Percentiles rank a stretch among this genome's conserved stretches.
Evolutionary conservation across 1,140 invertebrate genomes (phyloP).

Genomic region (Micrasema longulum): DNA sequence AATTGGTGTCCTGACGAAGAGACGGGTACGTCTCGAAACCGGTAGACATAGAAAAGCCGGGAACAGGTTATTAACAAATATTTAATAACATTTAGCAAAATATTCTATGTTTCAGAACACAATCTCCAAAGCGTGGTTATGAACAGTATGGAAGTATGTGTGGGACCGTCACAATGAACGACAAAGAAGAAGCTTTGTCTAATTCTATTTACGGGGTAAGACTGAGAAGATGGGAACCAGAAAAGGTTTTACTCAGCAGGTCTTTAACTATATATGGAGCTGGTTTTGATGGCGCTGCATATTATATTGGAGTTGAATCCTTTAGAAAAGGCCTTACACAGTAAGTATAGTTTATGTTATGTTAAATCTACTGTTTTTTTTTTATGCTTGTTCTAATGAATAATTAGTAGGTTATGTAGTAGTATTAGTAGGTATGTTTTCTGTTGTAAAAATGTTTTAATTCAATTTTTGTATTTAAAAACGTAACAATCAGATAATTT

Average conservation of each 20-base stretch:
- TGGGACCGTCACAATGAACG: constrained; percentile 61
- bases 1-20: too few relatives aligned
- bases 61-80: too few relatives aligned
- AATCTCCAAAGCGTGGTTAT: constrained; percentile 59
- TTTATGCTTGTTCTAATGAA: too few relatives aligned
- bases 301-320: constrained; percentile 60
- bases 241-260: constrained; percentile 55
- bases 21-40: too few relatives aligned
- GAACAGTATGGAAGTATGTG: constrained; percentile 68
- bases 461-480: too few relatives aligned
- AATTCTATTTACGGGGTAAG: constrained; percentile 32
- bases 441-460: too few relatives aligned
- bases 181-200: constrained; percentile 53
- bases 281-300: constrained; percentile 62
- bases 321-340: constrained; percentile 63
- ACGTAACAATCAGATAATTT: too few relatives aligned
- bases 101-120: constrained; percentile 53
- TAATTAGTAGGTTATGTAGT: too few relatives aligned
- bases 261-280: constrained; percentile 58
- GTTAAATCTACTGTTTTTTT: too few relatives aligned
- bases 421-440: too few relatives aligned
- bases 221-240: constrained; percentile 58
- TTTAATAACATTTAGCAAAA: too few relatives aligned
- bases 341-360: constrained; percentile 57
- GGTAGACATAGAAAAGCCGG: too few relatives aligned